These are phyloP conservation scores for Fistularia tabacaria DNA, from an alignment of 2,797 vertebrate genomes.

Conservation along the genomic window DNA sequence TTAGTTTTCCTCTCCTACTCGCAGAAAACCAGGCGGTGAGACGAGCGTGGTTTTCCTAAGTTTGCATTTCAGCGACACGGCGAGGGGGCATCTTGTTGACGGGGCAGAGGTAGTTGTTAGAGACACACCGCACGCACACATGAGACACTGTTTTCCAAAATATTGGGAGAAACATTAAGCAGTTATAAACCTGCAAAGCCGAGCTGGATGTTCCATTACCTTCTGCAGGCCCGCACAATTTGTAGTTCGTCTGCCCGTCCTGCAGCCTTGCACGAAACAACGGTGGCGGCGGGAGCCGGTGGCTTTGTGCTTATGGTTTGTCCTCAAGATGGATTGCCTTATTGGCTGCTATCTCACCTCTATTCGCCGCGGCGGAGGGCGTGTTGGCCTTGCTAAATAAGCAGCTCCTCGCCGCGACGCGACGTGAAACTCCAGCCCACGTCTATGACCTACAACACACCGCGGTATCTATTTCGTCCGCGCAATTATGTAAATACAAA, in stretches of 20 bases:
- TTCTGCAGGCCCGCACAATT: neutral
- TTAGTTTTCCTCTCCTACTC: no score
- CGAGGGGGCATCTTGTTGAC: no score
- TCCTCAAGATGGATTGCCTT: slow-evolving; percentile 28
- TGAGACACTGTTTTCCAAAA: no score
- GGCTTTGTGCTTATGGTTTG: slow-evolving; percentile 11
- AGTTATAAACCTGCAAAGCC: neutral
- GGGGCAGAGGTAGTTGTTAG: no score
- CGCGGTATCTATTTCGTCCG: neutral
- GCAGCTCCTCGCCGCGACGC: slow-evolving; percentile 1
- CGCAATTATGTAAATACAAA: slow-evolving; percentile 15
- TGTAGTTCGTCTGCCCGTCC: neutral
- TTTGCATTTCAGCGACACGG: no score
- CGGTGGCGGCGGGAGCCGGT: neutral
- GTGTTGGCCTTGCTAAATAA: slow-evolving; percentile 17
- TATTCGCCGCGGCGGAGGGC: slow-evolving; percentile 16
- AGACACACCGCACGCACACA: no score
- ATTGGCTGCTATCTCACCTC: slow-evolving; percentile 1
- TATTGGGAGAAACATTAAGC: no score
- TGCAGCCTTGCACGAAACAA: slow-evolving; percentile 2
- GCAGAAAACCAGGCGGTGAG: no score
- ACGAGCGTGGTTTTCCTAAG: no score
- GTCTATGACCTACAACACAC: slow-evolving; percentile 9
- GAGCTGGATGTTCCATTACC: slow-evolving; percentile 4
- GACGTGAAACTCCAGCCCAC: slow-evolving; percentile 9